Conservation (phyloP, 2,888 invertebrate genomes). For the Gryllus longicercus region DNA sequence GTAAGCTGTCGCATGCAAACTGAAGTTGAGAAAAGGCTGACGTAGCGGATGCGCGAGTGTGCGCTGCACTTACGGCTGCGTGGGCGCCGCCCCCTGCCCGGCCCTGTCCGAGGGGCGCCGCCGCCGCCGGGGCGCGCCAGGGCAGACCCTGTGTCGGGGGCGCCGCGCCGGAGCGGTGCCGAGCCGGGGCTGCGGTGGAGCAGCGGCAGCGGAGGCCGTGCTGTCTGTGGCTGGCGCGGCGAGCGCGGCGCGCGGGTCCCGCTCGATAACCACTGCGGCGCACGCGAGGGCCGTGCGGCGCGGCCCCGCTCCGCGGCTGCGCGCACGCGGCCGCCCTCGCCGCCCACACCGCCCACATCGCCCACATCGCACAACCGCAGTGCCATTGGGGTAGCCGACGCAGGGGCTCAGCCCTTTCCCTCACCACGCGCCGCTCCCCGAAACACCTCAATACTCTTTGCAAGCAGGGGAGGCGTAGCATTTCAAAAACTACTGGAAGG, state of each 20-base stretch:
- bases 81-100: neutral
- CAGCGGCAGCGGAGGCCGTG: neutral
- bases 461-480: no score
- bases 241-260: neutral
- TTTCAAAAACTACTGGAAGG: no score
- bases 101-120: neutral
- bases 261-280: constrained; percentile 1
- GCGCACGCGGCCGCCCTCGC: neutral
- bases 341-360: no score
- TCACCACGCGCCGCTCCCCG: no score
- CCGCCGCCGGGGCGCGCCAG: no score
- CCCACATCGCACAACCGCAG: neutral
- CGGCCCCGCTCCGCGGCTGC: neutral
- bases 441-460: no score
- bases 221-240: neutral
- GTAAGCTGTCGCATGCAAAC: no score
- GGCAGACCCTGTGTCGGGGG: neutral
- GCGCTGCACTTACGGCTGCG: neutral
- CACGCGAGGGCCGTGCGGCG: neutral
- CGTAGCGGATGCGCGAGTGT: no score
- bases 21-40: no score
- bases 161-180: neutral
- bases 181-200: neutral
- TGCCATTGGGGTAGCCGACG: neutral
- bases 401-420: no score